These are phyloP conservation scores for Solenodon paradoxus DNA, from an alignment of 2,113 vertebrate genomes.

Conservation along the genomic window DNA sequence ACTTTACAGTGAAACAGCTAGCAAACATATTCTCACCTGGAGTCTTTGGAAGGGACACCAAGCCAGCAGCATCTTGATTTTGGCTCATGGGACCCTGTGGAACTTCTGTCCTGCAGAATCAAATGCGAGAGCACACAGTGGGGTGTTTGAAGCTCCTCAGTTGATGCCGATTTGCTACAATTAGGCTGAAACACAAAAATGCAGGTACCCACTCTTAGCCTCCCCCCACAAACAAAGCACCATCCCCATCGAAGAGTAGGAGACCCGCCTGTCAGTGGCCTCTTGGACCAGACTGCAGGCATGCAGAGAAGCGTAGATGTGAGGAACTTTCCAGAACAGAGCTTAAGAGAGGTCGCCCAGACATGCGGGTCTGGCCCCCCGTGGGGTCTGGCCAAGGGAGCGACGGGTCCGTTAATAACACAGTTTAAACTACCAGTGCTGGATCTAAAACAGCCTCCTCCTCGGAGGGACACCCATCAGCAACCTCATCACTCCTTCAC, in stretches of 20 bases:
- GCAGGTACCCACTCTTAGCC: background rate
- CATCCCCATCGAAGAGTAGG: fast-evolving
- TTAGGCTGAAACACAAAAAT: fast-evolving
- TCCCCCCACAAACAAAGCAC: background rate
- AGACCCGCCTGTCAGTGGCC: fast-evolving
- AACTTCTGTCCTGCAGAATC: background rate
- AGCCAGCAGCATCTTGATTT: fast-evolving
- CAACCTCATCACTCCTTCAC: too few relatives aligned
- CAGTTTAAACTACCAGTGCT: too few relatives aligned
- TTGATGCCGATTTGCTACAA: background rate
- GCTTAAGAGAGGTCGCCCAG: fast-evolving
- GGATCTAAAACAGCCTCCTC: too few relatives aligned
- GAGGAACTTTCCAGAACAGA: background rate
- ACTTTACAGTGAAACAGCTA: background rate
- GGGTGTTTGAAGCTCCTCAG: background rate
- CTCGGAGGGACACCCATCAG: too few relatives aligned
- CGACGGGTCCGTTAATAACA: too few relatives aligned
- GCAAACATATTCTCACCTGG: background rate
- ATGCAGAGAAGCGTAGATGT: too few relatives aligned
- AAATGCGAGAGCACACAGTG: fast-evolving
- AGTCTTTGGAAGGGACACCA: background rate
- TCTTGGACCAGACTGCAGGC: fast-evolving
- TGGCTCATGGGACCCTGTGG: fast-evolving
- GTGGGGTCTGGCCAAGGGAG: fast-evolving
- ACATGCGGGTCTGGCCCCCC: fast-evolving